These are phyloP conservation scores for Drosophila repleta DNA, from an alignment of 1,140 invertebrate species.

Conservation along the genomic window DNA sequence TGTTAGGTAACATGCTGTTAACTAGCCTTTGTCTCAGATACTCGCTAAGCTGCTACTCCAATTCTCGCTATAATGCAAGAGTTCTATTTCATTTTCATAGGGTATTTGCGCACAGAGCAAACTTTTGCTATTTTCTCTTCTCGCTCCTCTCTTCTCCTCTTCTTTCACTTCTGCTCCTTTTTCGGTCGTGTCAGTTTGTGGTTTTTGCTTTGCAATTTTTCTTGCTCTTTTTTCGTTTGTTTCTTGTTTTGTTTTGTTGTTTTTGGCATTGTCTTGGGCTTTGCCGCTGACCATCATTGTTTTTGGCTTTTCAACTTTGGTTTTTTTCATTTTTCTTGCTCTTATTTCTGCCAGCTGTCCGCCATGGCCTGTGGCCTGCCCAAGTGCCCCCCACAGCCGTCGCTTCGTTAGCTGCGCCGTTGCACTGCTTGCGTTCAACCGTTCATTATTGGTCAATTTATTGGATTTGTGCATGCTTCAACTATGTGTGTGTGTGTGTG, in stretches of 20 bases:
- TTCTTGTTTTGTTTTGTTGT: slow-evolving; percentile 27
- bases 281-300: slow-evolving; percentile 68
- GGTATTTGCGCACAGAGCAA: neutral
- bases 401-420: neutral
- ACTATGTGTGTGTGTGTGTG: slow-evolving; percentile 16
- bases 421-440: slow-evolving; percentile 62
- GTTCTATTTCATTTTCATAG: neutral
- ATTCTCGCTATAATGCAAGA: too few relatives aligned
- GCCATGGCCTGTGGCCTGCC: slow-evolving; percentile 4
- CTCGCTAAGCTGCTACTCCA: too few relatives aligned
- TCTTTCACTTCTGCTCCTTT: too few relatives aligned
- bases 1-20: too few relatives aligned
- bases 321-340: slow-evolving; percentile 5
- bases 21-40: too few relatives aligned
- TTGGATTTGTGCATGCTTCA: slow-evolving; percentile 77
- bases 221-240: slow-evolving; percentile 16
- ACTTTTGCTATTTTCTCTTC: neutral
- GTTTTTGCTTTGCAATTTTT: slow-evolving; percentile 18
- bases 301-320: slow-evolving; percentile 78
- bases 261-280: slow-evolving; percentile 63
- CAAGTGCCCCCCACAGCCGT: neutral
- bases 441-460: slow-evolving; percentile 83
- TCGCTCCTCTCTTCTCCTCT: slow-evolving; percentile 20
- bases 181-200: slow-evolving; percentile 37
- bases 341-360: slow-evolving; percentile 22